These are phyloP conservation scores for Entomyzon cyanotis DNA, from an alignment of 2,113 vertebrate genomes.

Conservation along the genomic window DNA sequence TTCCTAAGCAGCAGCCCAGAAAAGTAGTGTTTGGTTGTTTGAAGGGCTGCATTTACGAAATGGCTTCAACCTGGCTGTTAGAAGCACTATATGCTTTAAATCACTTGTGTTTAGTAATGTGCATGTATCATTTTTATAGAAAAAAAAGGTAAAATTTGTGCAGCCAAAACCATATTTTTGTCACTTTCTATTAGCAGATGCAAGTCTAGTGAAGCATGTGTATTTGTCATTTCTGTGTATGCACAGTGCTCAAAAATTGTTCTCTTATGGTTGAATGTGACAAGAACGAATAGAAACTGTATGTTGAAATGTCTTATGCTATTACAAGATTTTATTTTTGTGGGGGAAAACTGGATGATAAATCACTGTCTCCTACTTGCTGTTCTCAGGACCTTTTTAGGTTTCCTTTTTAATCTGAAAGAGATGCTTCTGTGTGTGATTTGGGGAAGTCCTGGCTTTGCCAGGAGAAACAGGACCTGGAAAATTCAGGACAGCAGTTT, in stretches of 20 bases:
- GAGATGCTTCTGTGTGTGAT: not conserved
- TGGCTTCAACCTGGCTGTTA: not conserved
- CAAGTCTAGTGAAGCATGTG: not conserved
- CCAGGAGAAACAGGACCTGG: not conserved
- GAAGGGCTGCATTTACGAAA: not conserved
- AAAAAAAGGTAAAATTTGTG: not conserved
- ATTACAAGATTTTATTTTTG: not conserved
- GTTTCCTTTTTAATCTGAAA: not conserved
- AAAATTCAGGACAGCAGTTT: not conserved
- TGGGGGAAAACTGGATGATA: not conserved
- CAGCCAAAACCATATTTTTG: not conserved
- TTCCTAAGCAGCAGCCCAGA: constrained; percentile 20
- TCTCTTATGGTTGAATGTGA: not conserved
- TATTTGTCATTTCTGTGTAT: not conserved
- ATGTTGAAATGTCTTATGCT: not conserved
- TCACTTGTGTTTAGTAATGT: not conserved
- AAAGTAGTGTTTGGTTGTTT: constrained; percentile 1
- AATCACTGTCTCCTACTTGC: not conserved
- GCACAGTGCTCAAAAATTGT: not conserved
- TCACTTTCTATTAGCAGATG: not conserved
- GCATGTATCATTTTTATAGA: not conserved
- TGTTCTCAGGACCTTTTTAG: not conserved
- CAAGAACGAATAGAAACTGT: not conserved
- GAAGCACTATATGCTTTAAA: not conserved
- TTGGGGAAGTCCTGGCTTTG: not conserved